Evolutionary conservation across 2,797 vertebrate genomes (phyloP).

Genomic region (Natrix natrix): DNA sequence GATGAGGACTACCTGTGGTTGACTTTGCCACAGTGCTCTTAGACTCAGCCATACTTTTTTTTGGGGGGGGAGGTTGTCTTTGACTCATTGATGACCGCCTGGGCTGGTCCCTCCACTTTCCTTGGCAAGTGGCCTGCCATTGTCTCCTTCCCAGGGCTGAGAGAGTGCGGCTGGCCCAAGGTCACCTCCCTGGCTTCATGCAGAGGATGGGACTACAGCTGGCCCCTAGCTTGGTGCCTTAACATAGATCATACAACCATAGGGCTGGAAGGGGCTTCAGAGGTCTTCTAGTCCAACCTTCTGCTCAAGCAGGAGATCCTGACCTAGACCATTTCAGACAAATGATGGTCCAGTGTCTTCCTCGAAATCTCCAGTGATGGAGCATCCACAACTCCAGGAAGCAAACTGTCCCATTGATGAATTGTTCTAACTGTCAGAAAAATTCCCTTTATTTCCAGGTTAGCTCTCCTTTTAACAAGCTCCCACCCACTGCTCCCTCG

Average conservation of each 20-base stretch:
- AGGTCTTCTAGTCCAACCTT: no score
- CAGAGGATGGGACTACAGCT: neutral
- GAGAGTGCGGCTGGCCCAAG: neutral
- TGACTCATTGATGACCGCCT: neutral
- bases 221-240: neutral
- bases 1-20: no score
- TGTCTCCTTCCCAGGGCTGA: neutral
- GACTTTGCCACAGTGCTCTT: neutral
- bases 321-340: no score
- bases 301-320: no score
- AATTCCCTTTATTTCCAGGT: neutral
- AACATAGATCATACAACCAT: neutral
- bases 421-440: neutral
- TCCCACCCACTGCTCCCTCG: neutral
- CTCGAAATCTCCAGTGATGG: neutral
- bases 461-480: neutral
- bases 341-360: neutral
- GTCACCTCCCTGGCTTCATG: neutral
- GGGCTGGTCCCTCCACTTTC: no score
- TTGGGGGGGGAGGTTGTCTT: no score
- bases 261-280: no score
- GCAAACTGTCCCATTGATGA: neutral
- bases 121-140: neutral
- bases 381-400: neutral
- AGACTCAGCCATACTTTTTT: neutral